phyloP scores from a whole-genome alignment of 1,140 invertebrate species.

The Euura saliciscinereae region DNA sequence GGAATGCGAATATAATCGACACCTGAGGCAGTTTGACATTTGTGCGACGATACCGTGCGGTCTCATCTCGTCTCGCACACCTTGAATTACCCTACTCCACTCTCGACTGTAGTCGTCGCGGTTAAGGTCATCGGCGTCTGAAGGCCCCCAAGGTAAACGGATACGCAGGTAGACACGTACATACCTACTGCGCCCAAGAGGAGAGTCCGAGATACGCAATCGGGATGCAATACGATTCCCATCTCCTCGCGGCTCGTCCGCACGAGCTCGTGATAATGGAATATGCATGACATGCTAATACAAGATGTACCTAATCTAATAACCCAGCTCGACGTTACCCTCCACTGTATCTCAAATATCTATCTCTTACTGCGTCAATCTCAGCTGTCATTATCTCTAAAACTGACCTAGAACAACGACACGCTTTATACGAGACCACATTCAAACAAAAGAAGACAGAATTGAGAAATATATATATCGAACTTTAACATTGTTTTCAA shows the following conservation, averaged over 20 bases:
- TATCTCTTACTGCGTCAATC: too few species aligned
- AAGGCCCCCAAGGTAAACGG: background rate
- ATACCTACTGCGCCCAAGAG: background rate
- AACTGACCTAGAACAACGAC: background rate
- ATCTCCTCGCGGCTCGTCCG: conserved; percentile 23
- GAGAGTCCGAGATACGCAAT: background rate
- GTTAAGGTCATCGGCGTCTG: background rate
- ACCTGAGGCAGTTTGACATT: background rate
- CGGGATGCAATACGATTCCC: conserved; percentile 12
- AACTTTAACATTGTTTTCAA: too few species aligned
- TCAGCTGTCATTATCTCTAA: too few species aligned
- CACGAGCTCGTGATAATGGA: conserved; percentile 36
- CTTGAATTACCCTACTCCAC: background rate
- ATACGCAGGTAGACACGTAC: background rate
- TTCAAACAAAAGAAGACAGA: too few species aligned
- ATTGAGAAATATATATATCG: too few species aligned
- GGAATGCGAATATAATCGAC: background rate
- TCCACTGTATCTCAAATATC: conserved; percentile 14
- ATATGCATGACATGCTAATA: conserved; percentile 56
- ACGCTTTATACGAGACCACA: too few species aligned
- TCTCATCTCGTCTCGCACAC: background rate
- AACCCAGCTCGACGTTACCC: conserved; percentile 50
- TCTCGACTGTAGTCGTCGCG: background rate
- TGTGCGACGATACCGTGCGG: background rate
- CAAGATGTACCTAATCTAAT: conserved; percentile 52